A percentile compares a stretch with the other conserved stretches of the same genome.
Evolutionary conservation across 2,888 invertebrate genomes (phyloP).

Genomic region (Heteromurus nitidus): DNA sequence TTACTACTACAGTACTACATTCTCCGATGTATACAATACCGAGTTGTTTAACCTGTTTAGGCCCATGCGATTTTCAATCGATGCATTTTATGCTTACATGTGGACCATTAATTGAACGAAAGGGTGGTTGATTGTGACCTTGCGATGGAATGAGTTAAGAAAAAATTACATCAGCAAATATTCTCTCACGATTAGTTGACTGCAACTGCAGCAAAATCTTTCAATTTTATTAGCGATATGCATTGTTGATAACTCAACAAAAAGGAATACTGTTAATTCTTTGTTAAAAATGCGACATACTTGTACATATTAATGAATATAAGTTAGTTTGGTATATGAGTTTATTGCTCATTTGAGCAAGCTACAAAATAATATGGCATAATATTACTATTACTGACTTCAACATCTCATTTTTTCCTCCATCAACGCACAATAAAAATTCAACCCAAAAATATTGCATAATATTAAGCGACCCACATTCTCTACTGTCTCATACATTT

Average conservation of each 20-base stretch:
- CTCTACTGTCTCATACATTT: not conserved
- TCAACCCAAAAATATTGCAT: not conserved
- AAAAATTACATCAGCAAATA: too few species aligned
- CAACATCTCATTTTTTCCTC: not conserved
- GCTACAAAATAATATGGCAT: conserved; percentile 36
- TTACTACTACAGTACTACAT: too few species aligned
- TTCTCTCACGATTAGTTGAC: too few species aligned
- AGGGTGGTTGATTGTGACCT: too few species aligned
- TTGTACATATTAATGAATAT: conserved; percentile 29
- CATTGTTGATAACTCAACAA: conserved; percentile 1
- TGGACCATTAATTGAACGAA: too few species aligned
- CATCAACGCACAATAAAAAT: not conserved
- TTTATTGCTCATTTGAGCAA: conserved; percentile 16
- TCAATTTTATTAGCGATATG: conserved; percentile 27
- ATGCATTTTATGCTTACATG: too few species aligned
- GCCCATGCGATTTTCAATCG: too few species aligned
- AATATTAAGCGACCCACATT: not conserved
- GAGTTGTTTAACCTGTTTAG: too few species aligned
- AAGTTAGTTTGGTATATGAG: conserved; percentile 27
- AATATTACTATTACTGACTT: conserved; percentile 43
- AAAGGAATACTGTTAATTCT: conserved; percentile 37
- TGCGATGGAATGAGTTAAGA: too few species aligned
- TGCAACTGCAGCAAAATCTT: conserved; percentile 17
- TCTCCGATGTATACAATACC: too few species aligned
- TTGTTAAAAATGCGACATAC: conserved; percentile 40